A percentile compares a stretch with the other conserved stretches of the same genome.
phyloP scores from a whole-genome alignment of 2,888 invertebrate genomes.

The Dorcus parallelipipedus region DNA sequence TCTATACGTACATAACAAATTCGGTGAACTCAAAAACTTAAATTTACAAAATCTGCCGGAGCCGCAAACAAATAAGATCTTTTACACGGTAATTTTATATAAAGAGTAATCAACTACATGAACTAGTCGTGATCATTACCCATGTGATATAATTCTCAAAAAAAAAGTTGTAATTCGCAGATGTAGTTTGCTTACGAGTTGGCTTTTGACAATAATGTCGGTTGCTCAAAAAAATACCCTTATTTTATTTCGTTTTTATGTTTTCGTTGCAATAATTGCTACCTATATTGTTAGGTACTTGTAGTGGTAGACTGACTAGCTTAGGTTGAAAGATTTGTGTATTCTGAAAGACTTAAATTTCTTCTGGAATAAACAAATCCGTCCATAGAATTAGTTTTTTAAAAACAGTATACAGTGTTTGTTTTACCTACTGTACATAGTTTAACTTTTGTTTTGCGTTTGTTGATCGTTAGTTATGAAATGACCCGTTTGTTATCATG shows the following conservation, averaged over 20 bases:
- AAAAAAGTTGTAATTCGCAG: background rate
- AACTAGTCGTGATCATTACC: constrained; percentile 11
- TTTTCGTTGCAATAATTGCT: background rate
- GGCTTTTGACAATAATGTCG: background rate
- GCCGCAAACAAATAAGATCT: background rate
- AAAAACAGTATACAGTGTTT: no score
- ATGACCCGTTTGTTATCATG: no score
- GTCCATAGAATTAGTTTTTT: no score
- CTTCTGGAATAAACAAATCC: no score
- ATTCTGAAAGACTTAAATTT: no score
- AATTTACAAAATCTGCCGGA: background rate
- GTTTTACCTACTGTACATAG: no score
- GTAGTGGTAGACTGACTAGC: constrained; percentile 1
- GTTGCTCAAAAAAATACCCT: background rate
- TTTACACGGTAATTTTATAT: background rate
- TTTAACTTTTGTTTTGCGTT: no score
- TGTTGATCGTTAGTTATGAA: no score
- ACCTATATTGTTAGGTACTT: background rate
- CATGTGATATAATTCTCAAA: constrained; percentile 7
- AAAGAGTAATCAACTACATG: background rate
- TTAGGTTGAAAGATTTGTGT: background rate
- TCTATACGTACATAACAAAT: constrained; percentile 82
- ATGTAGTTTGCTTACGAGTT: background rate
- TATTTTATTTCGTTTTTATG: background rate
- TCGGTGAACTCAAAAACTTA: constrained; percentile 52